Evolutionary conservation across 2,797 vertebrate species (phyloP), one percentile per base, ranked within the genome.

Genomic region (Alcedo atthis): DNA sequence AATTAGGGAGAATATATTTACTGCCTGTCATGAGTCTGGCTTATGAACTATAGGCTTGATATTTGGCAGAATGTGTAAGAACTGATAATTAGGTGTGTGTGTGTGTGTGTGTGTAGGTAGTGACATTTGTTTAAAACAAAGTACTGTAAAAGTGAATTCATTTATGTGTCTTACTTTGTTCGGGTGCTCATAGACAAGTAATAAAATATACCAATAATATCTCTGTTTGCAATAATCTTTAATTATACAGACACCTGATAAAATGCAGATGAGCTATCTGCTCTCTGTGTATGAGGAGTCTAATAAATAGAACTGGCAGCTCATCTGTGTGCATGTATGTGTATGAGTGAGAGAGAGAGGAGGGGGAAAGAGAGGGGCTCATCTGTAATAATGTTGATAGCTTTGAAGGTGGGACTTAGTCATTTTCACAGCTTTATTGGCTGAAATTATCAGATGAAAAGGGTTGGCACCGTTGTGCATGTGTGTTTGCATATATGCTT

Each of bases 111-210:
- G 76, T 97, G 94, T 95, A 97, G 94, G 91, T 94, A 97, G 96
- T 97, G 96, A 96, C 95, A 97, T 97, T 97, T 97, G 94, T 97
- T 97, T 98, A 95, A 97, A 97, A 96, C 94, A 96, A 97, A 96
- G 90, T 97, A 96, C 94, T 93, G 95, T 97, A 96, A 97, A 97
- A 94, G 96, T 94, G 96, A 96, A 96, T 97, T 98, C 96, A 97
- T 97, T 97, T 97, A 94, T 97, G 93, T 91, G 83, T 97, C 93
- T 97, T 97, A 96, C 90, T 97, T 97, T 96, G 96, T 97, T 96
- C 70, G 54, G 92, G 88, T 92, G 94, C 89, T 96, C 94, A 92
- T 95, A 96, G 93, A 96, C 92, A 97, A 96, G 95, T 95, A 97
- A 97, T 97, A 97, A 97, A 97, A 97, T 91, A 97, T 55, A 97